Evolutionary conservation across 1,140 invertebrate genomes (phyloP).

Genomic region (Psix sp.): DNA sequence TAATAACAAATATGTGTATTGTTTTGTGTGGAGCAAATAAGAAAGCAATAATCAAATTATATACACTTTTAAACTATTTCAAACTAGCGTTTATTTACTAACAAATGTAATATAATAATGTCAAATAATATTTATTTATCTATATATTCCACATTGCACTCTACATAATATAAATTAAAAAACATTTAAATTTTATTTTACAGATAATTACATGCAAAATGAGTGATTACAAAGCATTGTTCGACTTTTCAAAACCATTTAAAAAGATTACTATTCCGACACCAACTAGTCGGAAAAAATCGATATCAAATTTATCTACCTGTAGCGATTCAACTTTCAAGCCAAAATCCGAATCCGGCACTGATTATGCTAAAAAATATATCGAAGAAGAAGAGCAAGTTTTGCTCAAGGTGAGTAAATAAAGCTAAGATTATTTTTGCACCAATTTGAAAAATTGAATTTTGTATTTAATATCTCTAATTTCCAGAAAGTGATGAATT

Average conservation of each 20-base stretch:
- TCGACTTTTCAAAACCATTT: constrained; percentile 54
- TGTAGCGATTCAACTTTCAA: background rate
- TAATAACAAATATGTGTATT: no score
- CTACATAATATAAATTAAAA: no score
- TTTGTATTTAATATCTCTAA: constrained; percentile 2
- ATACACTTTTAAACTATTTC: no score
- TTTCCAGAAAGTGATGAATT: no score
- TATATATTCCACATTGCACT: no score
- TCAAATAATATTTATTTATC: no score
- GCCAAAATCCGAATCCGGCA: constrained; percentile 24
- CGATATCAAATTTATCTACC: background rate
- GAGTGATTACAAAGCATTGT: constrained; percentile 26
- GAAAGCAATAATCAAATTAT: no score
- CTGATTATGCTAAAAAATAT: constrained; percentile 64
- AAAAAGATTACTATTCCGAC: constrained; percentile 18
- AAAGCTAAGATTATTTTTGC: background rate
- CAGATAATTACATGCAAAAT: constrained; percentile 3
- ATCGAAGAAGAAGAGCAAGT: constrained; percentile 63
- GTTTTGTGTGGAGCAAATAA: no score
- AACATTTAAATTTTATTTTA: no score
- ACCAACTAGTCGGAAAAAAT: constrained; percentile 10
- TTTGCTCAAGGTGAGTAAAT: constrained; percentile 60
- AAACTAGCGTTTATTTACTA: no score
- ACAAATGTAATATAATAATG: no score
- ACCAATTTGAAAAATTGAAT: background rate